Evolutionary conservation across 2,888 invertebrate genomes (phyloP).

Genomic region (Rhorus exstirpatorius): DNA sequence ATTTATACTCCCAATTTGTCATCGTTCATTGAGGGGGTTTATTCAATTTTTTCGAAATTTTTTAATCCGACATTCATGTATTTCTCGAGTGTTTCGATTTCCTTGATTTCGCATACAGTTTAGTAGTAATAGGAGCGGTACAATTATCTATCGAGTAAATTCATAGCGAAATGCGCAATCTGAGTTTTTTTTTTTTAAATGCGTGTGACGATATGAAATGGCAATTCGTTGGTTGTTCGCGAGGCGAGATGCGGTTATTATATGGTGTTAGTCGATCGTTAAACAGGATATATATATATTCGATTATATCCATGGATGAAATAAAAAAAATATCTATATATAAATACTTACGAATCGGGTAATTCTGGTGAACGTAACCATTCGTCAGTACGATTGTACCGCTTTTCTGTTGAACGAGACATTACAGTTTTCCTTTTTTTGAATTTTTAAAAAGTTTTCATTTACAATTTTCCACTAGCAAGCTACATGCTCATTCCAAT

Average conservation of each 20-base stretch:
- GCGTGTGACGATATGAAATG: slow-evolving; percentile 25
- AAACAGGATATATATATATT: slow-evolving; percentile 16
- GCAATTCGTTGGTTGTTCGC: slow-evolving; percentile 57
- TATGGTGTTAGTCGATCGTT: slow-evolving; percentile 61
- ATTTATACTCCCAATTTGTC: no score
- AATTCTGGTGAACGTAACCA: slow-evolving; percentile 89
- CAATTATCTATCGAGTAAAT: neutral
- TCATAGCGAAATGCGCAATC: neutral
- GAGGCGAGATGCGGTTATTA: slow-evolving; percentile 66
- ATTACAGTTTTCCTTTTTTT: neutral
- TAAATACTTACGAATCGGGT: slow-evolving; percentile 88
- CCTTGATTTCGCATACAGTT: neutral
- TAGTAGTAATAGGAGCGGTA: neutral
- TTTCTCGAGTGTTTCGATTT: neutral
- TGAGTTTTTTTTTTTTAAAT: neutral
- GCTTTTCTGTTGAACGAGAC: slow-evolving; percentile 89
- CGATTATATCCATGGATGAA: neutral
- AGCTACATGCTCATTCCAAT: no score
- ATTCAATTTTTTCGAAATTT: neutral
- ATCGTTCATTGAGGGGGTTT: no score
- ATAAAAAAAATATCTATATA: neutral
- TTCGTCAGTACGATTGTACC: slow-evolving; percentile 93
- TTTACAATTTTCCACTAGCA: no score
- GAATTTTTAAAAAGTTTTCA: no score
- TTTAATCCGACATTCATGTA: neutral